Evolutionary conservation across 2,797 vertebrate species (phyloP), one percentile per base, ranked within the genome.

Genomic region (Tarsius wallacei): DNA sequence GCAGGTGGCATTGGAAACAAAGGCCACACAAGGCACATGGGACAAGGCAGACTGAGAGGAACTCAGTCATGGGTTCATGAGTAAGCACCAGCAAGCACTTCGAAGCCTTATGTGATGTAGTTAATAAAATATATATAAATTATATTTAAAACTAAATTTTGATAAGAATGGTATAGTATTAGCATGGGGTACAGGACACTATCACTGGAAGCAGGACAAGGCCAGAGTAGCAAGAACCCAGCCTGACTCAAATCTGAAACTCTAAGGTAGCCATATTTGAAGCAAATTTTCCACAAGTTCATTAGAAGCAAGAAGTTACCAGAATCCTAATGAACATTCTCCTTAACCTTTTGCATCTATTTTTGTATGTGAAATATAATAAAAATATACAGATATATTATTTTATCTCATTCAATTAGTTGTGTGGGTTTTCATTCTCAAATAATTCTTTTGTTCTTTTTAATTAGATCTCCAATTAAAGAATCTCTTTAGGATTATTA

Each of bases 371-470:
- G 49, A 82, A 68, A 63, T 61, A 53, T 36, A 47, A 88, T 42
- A 42, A 15, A 61, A 68, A 82, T 53, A 2, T 22, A 64, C 49
- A 22, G 8, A 59, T n/a, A 36, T 5, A 22, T 63, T 17, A 77
- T 73, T 71, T 90, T 70, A 63, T 84, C 6, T 80, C 70, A 86
- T 1, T 57, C 21, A 63, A 78, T 59, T 42, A 42, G 42, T 42
- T 87, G 0, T 84, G 36, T 70, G n/a, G 7, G 24, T 33, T 68
- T 6, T 78, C 51, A 49, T 66, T 91, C 47, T 86, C 16, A 71
- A 84, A 63, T 96, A 47, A 73, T 94, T 94, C 7, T 82, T 87
- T 78, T 51, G 1, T 78, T 80, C 28, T 92, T 87, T 51, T 42
- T 42, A 42, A 73, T 81, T 80, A 49, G 4, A 33, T 70, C 16